phyloP scores from a whole-genome alignment of 2,113 vertebrate genomes.

The Bolborhynchus lineola region DNA sequence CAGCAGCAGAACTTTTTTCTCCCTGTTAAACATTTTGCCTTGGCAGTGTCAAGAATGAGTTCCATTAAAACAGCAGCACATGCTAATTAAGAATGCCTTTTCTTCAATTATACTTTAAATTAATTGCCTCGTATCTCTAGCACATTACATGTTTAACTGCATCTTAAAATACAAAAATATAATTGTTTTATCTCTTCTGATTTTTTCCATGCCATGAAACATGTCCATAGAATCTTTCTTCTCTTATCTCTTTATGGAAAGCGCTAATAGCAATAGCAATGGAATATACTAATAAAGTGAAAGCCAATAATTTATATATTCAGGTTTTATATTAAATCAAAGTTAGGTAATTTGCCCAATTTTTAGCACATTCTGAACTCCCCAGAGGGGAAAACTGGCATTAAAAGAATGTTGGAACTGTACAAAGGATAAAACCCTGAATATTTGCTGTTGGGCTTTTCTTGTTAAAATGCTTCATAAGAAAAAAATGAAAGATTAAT shows the following conservation, averaged over 20 bases:
- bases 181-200: not conserved
- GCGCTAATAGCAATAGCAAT: not conserved
- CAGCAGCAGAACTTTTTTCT: not conserved
- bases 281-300: not conserved
- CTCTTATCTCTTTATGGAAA: not conserved
- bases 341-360: not conserved
- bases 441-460: not conserved
- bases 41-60: not conserved
- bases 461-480: not conserved
- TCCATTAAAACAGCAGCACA: not conserved
- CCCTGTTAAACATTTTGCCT: not conserved
- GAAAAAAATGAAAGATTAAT: not conserved
- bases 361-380: constrained; percentile 7
- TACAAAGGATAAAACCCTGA: not conserved
- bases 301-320: constrained; percentile 30
- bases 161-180: not conserved
- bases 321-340: not conserved
- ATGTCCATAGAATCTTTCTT: not conserved
- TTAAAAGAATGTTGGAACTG: not conserved
- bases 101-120: not conserved
- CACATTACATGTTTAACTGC: not conserved
- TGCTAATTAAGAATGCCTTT: constrained; percentile 7
- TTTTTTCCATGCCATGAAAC: not conserved
- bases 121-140: not conserved
- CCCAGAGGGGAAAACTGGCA: not conserved